Conservation (phyloP, 2,113 vertebrate species). For the Potamarius usumacintae region DNA sequence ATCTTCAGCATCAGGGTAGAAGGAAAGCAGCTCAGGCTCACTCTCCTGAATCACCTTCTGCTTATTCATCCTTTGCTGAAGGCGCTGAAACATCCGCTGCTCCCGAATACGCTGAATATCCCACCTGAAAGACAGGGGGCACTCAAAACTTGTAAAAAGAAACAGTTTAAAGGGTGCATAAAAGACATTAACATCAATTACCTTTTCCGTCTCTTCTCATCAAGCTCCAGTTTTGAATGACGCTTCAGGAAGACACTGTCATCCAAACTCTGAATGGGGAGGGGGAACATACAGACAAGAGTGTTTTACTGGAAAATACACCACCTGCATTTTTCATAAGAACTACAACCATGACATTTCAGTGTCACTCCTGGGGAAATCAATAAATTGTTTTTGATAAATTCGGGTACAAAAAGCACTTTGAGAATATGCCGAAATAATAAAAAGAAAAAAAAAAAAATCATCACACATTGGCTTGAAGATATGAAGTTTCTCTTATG, state of each 20-base stretch:
- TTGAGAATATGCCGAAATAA: too few relatives aligned
- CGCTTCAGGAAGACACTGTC: slow-evolving; percentile 84
- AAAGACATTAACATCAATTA: slow-evolving; percentile 53
- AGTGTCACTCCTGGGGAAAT: too few relatives aligned
- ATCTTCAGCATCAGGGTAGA: slow-evolving; percentile 87
- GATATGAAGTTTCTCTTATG: too few relatives aligned
- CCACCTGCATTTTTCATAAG: too few relatives aligned
- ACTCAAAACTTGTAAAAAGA: background rate
- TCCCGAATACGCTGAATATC: slow-evolving; percentile 90
- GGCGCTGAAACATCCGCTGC: slow-evolving; percentile 85
- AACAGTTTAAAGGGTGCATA: background rate
- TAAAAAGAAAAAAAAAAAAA: too few relatives aligned
- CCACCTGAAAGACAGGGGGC: slow-evolving; percentile 70
- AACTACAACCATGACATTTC: too few relatives aligned
- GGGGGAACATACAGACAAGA: too few relatives aligned
- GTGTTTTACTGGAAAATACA: too few relatives aligned
- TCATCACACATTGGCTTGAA: too few relatives aligned
- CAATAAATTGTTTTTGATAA: too few relatives aligned
- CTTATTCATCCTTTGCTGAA: slow-evolving; percentile 89
- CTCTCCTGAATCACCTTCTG: slow-evolving; percentile 88
- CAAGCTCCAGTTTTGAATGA: slow-evolving; percentile 85
- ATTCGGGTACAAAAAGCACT: too few relatives aligned
- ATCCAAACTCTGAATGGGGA: slow-evolving; percentile 72
- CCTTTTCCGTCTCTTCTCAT: slow-evolving; percentile 89
- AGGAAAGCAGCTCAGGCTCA: slow-evolving; percentile 86